phyloP scores from a whole-genome alignment of 1,140 invertebrate genomes.

The Micrasema longulum region DNA sequence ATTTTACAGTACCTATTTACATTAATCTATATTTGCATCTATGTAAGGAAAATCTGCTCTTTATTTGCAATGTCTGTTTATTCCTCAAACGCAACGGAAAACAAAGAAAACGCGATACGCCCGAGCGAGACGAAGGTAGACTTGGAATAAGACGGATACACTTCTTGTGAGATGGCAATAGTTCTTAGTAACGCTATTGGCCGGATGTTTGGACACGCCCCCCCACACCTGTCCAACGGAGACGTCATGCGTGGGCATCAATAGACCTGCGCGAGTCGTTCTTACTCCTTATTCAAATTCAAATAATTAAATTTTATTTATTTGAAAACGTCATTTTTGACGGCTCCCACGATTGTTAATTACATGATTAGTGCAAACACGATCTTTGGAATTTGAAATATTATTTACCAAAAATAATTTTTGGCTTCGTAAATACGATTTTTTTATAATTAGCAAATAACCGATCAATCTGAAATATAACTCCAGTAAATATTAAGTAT shows the following conservation, averaged over 20 bases:
- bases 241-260: conserved; percentile 43
- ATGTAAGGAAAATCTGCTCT: conserved; percentile 7
- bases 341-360: too few relatives aligned
- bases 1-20: too few relatives aligned
- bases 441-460: too few relatives aligned
- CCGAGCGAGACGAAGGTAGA: conserved; percentile 30
- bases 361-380: conserved; percentile 8
- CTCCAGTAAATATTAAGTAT: too few relatives aligned
- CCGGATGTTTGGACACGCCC: conserved; percentile 44
- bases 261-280: conserved; percentile 24
- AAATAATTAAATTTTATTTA: conserved; percentile 12
- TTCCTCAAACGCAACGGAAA: conserved; percentile 15
- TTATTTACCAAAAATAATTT: too few relatives aligned
- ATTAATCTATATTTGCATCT: conserved; percentile 6
- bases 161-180: conserved; percentile 24
- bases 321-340: too few relatives aligned
- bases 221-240: conserved; percentile 46
- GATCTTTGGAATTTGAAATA: conserved; percentile 16
- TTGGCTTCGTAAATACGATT: too few relatives aligned
- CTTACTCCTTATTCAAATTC: conserved; percentile 25
- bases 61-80: conserved; percentile 30
- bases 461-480: too few relatives aligned
- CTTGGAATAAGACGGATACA: conserved; percentile 29
- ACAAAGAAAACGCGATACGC: conserved; percentile 1
- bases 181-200: conserved; percentile 37